Conservation (phyloP, 2,113 vertebrate genomes). For the Aptenodytes patagonicus region DNA sequence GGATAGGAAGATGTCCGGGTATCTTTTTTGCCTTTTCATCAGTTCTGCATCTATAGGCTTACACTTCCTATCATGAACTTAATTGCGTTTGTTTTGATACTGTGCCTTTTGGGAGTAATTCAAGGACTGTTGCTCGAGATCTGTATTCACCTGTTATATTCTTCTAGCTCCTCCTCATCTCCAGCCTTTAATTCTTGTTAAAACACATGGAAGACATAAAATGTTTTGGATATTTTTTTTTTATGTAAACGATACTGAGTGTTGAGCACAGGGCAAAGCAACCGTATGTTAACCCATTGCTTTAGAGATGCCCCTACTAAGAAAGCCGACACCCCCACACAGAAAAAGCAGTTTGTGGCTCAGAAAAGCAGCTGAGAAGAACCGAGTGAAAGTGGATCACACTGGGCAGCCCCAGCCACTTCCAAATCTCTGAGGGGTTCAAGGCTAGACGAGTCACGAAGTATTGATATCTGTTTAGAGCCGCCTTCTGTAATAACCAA, state of each 20-base stretch:
- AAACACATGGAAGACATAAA: background rate
- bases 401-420: background rate
- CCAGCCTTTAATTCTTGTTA: background rate
- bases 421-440: background rate
- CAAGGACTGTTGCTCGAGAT: background rate
- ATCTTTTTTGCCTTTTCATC: background rate
- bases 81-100: background rate
- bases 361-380: background rate
- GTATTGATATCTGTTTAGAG: background rate
- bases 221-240: background rate
- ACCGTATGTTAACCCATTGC: fast-evolving
- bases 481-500: background rate
- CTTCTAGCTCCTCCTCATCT: background rate
- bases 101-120: background rate
- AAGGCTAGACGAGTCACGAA: background rate
- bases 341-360: background rate
- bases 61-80: background rate
- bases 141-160: background rate
- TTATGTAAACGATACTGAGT: background rate
- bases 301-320: background rate
- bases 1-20: background rate
- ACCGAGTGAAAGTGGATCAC: background rate
- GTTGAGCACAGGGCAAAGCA: background rate
- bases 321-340: background rate
- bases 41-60: background rate